A percentile compares a stretch with the other conserved stretches of the same genome.
Conservation (phyloP, 2,888 invertebrate species). For the Carpatolechia fugitivella region DNA sequence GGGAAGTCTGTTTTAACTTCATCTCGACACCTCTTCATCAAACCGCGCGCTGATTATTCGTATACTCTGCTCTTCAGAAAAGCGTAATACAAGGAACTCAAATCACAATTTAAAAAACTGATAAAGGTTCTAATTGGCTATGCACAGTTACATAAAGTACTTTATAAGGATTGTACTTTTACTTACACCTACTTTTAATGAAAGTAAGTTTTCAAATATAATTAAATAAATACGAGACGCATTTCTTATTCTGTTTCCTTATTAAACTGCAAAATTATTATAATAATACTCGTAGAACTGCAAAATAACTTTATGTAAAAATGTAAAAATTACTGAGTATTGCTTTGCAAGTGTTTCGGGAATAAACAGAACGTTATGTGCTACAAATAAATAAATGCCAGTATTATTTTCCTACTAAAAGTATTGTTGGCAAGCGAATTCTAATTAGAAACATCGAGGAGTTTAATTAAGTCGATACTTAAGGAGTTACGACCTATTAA, state of each 20-base stretch:
- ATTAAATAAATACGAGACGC: too few relatives aligned
- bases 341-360: not conserved
- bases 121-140: too few relatives aligned
- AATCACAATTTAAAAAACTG: too few relatives aligned
- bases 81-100: too few relatives aligned
- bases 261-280: too few relatives aligned
- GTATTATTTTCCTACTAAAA: slow-evolving; percentile 1
- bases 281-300: too few relatives aligned
- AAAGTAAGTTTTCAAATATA: too few relatives aligned
- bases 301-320: too few relatives aligned
- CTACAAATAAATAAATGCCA: not conserved
- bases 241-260: too few relatives aligned
- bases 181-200: too few relatives aligned
- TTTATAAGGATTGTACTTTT: too few relatives aligned
- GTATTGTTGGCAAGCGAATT: slow-evolving; percentile 28
- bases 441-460: slow-evolving; percentile 53
- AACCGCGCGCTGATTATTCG: slow-evolving; percentile 1
- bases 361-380: not conserved
- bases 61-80: not conserved
- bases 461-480: slow-evolving; percentile 55
- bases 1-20: slow-evolving; percentile 69
- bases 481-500: slow-evolving; percentile 52
- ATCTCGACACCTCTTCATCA: slow-evolving; percentile 42
- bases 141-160: too few relatives aligned
- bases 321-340: not conserved